Evolutionary conservation across 1,140 invertebrate species (phyloP).

Genomic region (Coenobita brevimanus): DNA sequence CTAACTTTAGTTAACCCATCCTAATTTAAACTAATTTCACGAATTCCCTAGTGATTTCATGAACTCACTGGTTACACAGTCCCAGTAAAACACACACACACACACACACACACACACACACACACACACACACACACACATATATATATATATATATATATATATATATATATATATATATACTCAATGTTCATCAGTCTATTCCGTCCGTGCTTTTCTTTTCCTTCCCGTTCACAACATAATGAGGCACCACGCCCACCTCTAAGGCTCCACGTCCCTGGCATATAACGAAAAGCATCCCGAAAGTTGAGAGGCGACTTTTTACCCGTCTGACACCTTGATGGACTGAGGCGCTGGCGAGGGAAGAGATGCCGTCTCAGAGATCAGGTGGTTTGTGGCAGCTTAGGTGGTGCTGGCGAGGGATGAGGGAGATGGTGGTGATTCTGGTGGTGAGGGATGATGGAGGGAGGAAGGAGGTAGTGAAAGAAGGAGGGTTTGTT

Average conservation of each 20-base stretch:
- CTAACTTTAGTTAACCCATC: too few species aligned
- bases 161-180: constrained; percentile 24
- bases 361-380: constrained; percentile 12
- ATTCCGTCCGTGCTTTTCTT: too few species aligned
- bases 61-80: too few species aligned
- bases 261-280: not conserved
- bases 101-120: not conserved
- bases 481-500: too few species aligned
- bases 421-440: not conserved
- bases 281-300: constrained; percentile 9
- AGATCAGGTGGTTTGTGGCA: not conserved
- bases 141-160: constrained; percentile 25
- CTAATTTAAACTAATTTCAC: too few species aligned
- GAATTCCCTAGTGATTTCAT: not conserved
- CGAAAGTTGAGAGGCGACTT: constrained; percentile 29
- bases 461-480: not conserved
- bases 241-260: too few species aligned
- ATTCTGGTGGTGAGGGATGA: not conserved
- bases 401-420: not conserved
- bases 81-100: too few species aligned
- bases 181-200: too few species aligned
- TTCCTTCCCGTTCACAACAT: too few species aligned
- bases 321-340: constrained; percentile 23
- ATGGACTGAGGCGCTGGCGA: constrained; percentile 4
- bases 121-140: constrained; percentile 19